Evolutionary conservation across 2,888 invertebrate genomes (phyloP).

Genomic region (Hesperia comma): DNA sequence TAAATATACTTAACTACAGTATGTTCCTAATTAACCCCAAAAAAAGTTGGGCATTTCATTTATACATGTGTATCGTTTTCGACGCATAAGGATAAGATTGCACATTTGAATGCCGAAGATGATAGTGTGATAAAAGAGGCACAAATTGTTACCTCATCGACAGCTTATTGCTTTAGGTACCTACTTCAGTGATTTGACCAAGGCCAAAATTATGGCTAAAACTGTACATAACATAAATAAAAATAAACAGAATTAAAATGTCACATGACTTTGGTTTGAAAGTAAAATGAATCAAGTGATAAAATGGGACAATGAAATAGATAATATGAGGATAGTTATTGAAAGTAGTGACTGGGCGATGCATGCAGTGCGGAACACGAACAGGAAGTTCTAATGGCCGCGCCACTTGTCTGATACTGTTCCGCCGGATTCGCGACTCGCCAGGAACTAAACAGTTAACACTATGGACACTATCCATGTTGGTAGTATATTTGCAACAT

Average conservation of each 20-base stretch:
- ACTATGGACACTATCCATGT: slow-evolving; percentile 43
- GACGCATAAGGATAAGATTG: too few species aligned
- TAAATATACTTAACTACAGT: too few species aligned
- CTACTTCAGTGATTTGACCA: too few species aligned
- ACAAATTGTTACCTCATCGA: too few species aligned
- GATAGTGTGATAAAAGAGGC: too few species aligned
- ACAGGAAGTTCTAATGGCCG: slow-evolving; percentile 76
- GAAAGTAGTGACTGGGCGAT: background rate
- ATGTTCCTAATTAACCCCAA: too few species aligned
- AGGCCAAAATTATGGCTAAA: background rate
- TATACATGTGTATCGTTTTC: too few species aligned
- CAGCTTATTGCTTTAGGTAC: too few species aligned
- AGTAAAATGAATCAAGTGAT: background rate
- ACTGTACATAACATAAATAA: background rate
- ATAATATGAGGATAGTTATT: slow-evolving; percentile 4
- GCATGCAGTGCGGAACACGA: slow-evolving; percentile 57
- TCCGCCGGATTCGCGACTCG: slow-evolving; percentile 72
- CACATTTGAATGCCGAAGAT: too few species aligned
- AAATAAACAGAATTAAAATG: background rate
- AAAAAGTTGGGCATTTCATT: too few species aligned
- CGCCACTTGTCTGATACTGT: slow-evolving; percentile 56
- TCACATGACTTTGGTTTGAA: background rate
- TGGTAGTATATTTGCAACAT: slow-evolving; percentile 9
- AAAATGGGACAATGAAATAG: background rate
- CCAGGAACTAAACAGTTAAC: slow-evolving; percentile 74